phyloP scores from a whole-genome alignment of 2,888 invertebrate genomes.

The Venustoraphidia nigricollis region DNA sequence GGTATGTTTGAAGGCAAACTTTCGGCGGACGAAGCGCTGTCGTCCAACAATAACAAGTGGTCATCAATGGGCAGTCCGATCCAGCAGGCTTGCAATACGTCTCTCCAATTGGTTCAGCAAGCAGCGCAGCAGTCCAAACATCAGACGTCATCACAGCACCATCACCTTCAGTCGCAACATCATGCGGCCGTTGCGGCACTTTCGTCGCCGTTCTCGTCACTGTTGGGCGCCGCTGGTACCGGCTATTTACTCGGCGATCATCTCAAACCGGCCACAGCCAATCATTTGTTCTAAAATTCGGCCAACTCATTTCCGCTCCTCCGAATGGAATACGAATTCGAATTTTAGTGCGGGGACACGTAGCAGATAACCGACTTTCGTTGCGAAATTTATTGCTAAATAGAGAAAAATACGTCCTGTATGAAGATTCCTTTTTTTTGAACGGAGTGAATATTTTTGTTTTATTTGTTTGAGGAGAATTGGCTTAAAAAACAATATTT shows the following conservation, averaged over 20 bases:
- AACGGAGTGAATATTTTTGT: too few relatives aligned
- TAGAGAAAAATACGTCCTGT: too few relatives aligned
- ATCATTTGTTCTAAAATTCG: slow-evolving; percentile 43
- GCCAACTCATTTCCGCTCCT: too few relatives aligned
- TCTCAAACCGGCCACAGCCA: slow-evolving; percentile 40
- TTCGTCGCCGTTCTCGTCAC: slow-evolving; percentile 39
- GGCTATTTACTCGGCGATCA: slow-evolving; percentile 45
- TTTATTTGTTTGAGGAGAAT: too few relatives aligned
- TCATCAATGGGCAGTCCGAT: slow-evolving; percentile 24
- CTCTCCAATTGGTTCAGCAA: slow-evolving; percentile 28
- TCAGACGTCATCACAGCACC: slow-evolving; percentile 21
- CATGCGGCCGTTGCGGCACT: slow-evolving; percentile 47
- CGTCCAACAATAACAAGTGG: slow-evolving; percentile 32
- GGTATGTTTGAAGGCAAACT: slow-evolving; percentile 27
- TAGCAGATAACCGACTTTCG: too few relatives aligned
- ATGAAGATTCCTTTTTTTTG: too few relatives aligned
- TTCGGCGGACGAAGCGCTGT: slow-evolving; percentile 22
- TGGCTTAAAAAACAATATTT: too few relatives aligned
- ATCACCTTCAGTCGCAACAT: slow-evolving; percentile 36
- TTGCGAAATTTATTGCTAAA: too few relatives aligned
- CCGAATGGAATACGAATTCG: too few relatives aligned
- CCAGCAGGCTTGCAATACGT: slow-evolving; percentile 27
- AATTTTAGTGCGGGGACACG: too few relatives aligned
- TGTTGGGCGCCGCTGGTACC: slow-evolving; percentile 31
- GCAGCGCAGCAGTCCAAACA: slow-evolving; percentile 18